Evolutionary conservation across 2,888 invertebrate genomes (phyloP).

Genomic region (Xestia xanthographa): DNA sequence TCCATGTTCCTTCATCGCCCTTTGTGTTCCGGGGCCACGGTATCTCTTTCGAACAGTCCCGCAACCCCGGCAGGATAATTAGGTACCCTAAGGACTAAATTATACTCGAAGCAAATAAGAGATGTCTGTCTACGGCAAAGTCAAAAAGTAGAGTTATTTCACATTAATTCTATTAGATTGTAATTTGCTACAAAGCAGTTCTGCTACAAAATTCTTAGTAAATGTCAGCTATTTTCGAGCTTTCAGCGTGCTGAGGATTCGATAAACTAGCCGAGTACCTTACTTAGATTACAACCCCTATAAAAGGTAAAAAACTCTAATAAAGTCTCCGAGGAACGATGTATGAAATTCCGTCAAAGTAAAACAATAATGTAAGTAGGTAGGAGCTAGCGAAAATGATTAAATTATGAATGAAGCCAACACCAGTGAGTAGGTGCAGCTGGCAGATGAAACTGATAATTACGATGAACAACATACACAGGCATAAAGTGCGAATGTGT

Average conservation of each 20-base stretch:
- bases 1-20: too few species aligned
- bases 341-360: too few species aligned
- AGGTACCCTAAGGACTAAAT: not conserved
- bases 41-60: too few species aligned
- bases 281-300: not conserved
- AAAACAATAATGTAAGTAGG: not conserved
- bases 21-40: too few species aligned
- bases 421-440: not conserved
- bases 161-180: not conserved
- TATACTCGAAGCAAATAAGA: not conserved
- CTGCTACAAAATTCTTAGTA: not conserved
- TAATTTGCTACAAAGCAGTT: not conserved
- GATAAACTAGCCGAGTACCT: not conserved
- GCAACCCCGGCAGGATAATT: too few species aligned
- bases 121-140: not conserved
- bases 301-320: too few species aligned
- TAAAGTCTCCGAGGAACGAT: too few species aligned
- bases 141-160: not conserved
- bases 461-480: constrained; percentile 6
- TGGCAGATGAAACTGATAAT: constrained; percentile 8
- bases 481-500: constrained; percentile 1
- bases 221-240: not conserved
- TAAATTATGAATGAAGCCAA: not conserved
- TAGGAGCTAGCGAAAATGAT: not conserved
- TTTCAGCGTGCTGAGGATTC: too few species aligned